Evolutionary conservation across 2,113 vertebrate genomes (phyloP).

Genomic region (Acrocephalus arundinaceus): DNA sequence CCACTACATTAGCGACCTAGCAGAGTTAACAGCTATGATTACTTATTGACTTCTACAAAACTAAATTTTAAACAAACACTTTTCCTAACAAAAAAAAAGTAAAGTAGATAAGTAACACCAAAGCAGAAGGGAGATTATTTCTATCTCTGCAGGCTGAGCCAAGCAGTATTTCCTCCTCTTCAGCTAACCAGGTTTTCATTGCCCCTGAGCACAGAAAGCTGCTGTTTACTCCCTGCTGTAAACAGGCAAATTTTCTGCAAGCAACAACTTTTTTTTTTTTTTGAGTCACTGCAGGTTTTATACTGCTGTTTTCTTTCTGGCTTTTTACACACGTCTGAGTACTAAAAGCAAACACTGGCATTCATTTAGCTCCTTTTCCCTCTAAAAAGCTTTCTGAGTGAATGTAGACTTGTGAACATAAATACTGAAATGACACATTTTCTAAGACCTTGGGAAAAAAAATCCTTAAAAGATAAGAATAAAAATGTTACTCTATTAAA

Average conservation of each 20-base stretch:
- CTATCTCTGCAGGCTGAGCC: not conserved
- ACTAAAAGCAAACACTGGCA: not conserved
- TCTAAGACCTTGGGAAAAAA: not conserved
- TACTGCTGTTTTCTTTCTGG: not conserved
- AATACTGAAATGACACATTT: not conserved
- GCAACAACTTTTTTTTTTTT: not conserved
- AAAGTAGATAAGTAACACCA: not conserved
- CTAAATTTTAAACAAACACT: no score
- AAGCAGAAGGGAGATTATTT: not conserved
- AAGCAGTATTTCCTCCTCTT: not conserved
- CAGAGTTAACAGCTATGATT: no score
- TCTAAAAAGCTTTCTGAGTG: not conserved
- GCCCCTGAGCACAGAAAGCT: not conserved
- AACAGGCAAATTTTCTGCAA: not conserved
- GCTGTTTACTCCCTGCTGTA: not conserved
- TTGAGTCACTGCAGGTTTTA: not conserved
- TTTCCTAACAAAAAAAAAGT: no score
- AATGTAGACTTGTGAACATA: not conserved
- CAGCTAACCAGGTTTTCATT: not conserved
- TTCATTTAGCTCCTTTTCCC: not conserved
- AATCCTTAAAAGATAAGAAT: not conserved
- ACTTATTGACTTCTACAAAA: no score
- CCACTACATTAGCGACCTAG: no score
- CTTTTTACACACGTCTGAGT: not conserved
- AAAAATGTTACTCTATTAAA: not conserved